A percentile compares a stretch with the other conserved stretches of the same genome.
These are phyloP conservation scores for Tragulus kanchil DNA, from an alignment of 2,113 vertebrate species.

Conservation along the genomic window DNA sequence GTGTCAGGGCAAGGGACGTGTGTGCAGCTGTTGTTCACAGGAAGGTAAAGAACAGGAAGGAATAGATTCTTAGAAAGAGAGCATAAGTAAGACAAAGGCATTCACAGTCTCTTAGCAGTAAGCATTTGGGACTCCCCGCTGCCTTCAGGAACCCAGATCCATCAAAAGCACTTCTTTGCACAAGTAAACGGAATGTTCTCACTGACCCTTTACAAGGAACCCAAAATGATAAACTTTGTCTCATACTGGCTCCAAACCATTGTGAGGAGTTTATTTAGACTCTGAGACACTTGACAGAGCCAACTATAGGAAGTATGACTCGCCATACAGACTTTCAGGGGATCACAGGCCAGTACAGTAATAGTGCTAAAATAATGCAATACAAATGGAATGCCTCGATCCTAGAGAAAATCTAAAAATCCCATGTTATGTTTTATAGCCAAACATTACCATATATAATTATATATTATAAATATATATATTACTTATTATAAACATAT, in stretches of 20 bases:
- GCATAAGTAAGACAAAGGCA: background rate
- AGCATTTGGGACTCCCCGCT: slow-evolving; percentile 50
- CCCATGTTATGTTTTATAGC: slow-evolving; percentile 8
- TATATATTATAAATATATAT: background rate
- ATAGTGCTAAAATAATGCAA: background rate
- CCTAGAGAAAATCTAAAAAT: slow-evolving; percentile 58
- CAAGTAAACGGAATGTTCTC: slow-evolving; percentile 80
- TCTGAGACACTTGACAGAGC: slow-evolving; percentile 67
- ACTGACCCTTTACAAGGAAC: slow-evolving; percentile 67
- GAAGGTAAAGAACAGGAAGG: slow-evolving; percentile 57
- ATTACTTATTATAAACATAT: background rate
- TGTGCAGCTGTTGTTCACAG: slow-evolving; percentile 37
- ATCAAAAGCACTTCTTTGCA: slow-evolving; percentile 70
- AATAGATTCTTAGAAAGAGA: slow-evolving; percentile 48
- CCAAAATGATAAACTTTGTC: slow-evolving; percentile 78
- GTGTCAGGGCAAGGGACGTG: slow-evolving; percentile 63
- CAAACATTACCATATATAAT: background rate
- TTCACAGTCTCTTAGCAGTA: background rate
- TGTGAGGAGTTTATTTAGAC: slow-evolving; percentile 77
- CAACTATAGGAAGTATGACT: slow-evolving; percentile 47
- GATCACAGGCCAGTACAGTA: background rate
- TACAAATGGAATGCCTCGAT: background rate
- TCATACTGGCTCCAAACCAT: slow-evolving; percentile 70
- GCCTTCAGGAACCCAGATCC: slow-evolving; percentile 25
- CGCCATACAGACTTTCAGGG: background rate